A percentile compares a stretch with the other conserved stretches of the same genome.
Conservation (phyloP, 2,888 invertebrate species). For the Melieria crassipennis region DNA sequence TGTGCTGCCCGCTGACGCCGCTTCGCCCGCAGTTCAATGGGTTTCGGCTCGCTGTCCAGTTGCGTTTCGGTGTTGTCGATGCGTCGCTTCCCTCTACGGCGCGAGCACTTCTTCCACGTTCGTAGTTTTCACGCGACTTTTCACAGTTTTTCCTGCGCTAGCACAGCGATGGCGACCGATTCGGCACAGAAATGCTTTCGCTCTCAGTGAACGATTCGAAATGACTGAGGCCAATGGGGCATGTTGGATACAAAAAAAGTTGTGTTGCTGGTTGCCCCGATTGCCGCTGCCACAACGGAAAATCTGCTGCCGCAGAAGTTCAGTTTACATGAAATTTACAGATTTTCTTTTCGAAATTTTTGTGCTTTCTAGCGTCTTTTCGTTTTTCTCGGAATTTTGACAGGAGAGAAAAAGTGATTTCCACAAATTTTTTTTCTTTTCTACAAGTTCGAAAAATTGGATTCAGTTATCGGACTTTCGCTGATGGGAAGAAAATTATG, state of each 20-base stretch:
- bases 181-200: constrained; percentile 10
- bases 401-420: too few species aligned
- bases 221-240: constrained; percentile 12
- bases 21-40: not conserved
- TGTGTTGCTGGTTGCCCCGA: not conserved
- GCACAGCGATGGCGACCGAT: not conserved
- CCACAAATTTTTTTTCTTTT: too few species aligned
- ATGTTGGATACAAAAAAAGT: not conserved
- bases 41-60: not conserved
- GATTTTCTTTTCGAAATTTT: too few species aligned
- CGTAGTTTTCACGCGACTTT: constrained; percentile 9
- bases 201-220: constrained; percentile 17
- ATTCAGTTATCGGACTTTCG: too few species aligned
- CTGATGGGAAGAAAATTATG: too few species aligned
- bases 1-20: not conserved
- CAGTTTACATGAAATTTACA: too few species aligned
- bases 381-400: too few species aligned
- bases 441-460: too few species aligned
- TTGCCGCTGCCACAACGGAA: too few species aligned
- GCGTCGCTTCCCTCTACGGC: constrained; percentile 2
- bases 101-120: not conserved
- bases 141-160: constrained; percentile 5
- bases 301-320: too few species aligned
- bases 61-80: not conserved
- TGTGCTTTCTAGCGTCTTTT: too few species aligned